These are phyloP conservation scores for Onychomys torridus DNA, from an alignment of 2,797 vertebrate species.

Conservation along the genomic window DNA sequence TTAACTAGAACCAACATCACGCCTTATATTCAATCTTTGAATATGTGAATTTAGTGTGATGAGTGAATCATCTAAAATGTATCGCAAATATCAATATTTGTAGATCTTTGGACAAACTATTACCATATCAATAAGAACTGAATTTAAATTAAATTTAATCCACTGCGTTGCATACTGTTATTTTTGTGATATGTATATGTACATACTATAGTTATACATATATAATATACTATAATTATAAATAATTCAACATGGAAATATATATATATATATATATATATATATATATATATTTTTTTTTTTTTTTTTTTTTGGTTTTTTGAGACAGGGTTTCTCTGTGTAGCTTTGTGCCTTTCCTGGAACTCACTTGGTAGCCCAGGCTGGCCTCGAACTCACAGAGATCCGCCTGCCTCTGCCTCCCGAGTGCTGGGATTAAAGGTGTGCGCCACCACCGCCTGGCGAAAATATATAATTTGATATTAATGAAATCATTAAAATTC, in stretches of 20 bases:
- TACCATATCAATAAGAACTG: not conserved
- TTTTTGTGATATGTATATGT: not conserved
- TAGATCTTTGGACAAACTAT: not conserved
- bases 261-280: too few species aligned
- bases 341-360: too few species aligned
- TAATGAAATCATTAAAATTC: not conserved
- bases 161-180: not conserved
- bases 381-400: too few species aligned
- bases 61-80: not conserved
- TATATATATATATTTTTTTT: too few species aligned
- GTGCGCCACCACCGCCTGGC: too few species aligned
- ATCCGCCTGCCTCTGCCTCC: too few species aligned
- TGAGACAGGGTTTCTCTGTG: too few species aligned
- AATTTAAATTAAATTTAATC: conserved; percentile 8
- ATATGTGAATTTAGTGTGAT: not conserved
- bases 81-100: not conserved
- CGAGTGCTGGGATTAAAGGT: too few species aligned
- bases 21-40: not conserved
- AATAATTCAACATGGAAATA: not conserved
- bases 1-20: not conserved
- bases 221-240: not conserved
- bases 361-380: too few species aligned
- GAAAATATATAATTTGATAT: not conserved
- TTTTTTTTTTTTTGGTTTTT: too few species aligned
- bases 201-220: not conserved